Evolutionary conservation across 2,888 invertebrate genomes (phyloP).

Genomic region (Punctoribates punctum): DNA sequence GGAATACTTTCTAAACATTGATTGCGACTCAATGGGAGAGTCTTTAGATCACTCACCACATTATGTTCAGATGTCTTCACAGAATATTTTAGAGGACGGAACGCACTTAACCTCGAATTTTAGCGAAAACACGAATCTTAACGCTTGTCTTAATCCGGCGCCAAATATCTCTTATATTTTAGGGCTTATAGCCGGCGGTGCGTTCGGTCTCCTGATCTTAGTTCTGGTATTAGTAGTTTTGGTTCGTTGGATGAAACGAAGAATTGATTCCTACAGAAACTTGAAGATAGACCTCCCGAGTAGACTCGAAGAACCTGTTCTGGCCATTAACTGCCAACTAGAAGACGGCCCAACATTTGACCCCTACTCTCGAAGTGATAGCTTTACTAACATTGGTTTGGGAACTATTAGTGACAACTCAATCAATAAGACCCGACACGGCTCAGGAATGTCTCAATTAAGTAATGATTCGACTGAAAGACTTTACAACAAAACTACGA

Average conservation of each 20-base stretch:
- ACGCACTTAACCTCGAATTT: neutral
- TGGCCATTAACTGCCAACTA: neutral
- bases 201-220: constrained; percentile 21
- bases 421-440: constrained; percentile 45
- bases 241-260: constrained; percentile 30
- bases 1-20: neutral
- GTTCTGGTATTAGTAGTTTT: constrained; percentile 31
- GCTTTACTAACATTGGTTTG: constrained; percentile 13
- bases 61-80: neutral
- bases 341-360: neutral
- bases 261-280: neutral
- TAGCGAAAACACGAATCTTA: neutral
- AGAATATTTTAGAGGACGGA: neutral
- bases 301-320: neutral
- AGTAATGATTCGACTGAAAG: constrained; percentile 46
- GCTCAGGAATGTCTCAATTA: constrained; percentile 46
- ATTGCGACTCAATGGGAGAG: neutral
- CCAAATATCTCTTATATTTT: neutral
- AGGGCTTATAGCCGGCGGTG: constrained; percentile 38
- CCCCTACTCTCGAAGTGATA: neutral
- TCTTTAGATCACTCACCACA: neutral
- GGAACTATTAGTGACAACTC: constrained; percentile 35
- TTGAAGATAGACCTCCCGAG: neutral
- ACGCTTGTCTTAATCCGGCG: neutral
- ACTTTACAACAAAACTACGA: constrained; percentile 8